Evolutionary conservation across 2,888 invertebrate species (phyloP), one percentile per base, ranked within the genome.

Genomic region (Ceratothoa steindachneri): DNA sequence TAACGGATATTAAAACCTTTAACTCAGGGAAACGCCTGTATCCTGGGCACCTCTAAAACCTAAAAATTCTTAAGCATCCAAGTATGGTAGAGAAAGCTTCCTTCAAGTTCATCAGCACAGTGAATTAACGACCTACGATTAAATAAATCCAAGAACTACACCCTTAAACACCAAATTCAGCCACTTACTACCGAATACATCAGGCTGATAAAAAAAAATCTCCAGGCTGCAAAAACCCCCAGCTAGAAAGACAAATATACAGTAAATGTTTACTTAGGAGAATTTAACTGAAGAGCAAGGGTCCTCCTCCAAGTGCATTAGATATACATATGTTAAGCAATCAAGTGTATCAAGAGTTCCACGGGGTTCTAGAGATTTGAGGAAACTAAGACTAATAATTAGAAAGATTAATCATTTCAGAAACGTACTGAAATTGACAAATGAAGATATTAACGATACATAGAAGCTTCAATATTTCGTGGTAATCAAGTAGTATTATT

Each of bases 131-230:
- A 41, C 41, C 41, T 41, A 41, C 41, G 7, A 41, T 41, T 5
- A 41, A 41, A 41, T 5, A 9, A 41, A 41, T 41, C 5, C 60
- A 60, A 55, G 55, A 55, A 55, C 55, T 55, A 55, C 55, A 22
- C 55, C 55, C 55, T 22, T 55, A 55, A n/a, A 55, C 55, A 55
- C 55, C 55, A 55, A 55, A 55, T 55, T 55, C 55, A 55, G 55
- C 55, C 55, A 41, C 15, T 41, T 15, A 41, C 41, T 41, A 41
- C 41, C 15, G 41, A 41, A 9, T 41, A 41, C 15, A 41, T 41
- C 41, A 9, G 41, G 41, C 41, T 41, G 41, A 41, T 9, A 41
- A 41, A 41, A 41, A 41, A 41, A 41, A 41, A 41, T 41, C 41
- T 41, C 41, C 41, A 41, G 41, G 41, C 41, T 41, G 41, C 41